phyloP scores from a whole-genome alignment of 2,888 invertebrate genomes.

The Salticus scenicus region DNA sequence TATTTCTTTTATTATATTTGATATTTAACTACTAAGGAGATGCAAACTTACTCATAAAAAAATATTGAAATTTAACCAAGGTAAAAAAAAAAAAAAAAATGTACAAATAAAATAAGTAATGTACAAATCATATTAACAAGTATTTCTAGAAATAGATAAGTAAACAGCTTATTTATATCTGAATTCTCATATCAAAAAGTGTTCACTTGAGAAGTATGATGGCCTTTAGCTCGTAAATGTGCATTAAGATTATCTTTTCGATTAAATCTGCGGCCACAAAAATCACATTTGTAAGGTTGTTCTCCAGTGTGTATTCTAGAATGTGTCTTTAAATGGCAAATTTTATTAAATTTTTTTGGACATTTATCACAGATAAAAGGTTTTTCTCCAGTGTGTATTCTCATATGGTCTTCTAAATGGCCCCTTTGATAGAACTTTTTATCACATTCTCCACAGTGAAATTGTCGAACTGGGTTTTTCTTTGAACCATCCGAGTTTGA shows the following conservation, averaged over 20 bases:
- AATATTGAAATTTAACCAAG: too few species aligned
- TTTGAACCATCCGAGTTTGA: not conserved
- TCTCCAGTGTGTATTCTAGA: conserved; percentile 43
- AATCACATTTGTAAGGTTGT: conserved; percentile 36
- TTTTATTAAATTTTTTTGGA: conserved; percentile 35
- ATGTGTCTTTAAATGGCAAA: conserved; percentile 40
- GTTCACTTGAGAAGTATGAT: conserved; percentile 27
- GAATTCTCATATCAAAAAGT: conserved; percentile 8
- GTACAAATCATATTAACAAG: too few species aligned
- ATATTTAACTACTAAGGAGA: too few species aligned
- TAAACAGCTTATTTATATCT: too few species aligned
- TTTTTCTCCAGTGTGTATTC: conserved; percentile 46
- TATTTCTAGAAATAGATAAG: too few species aligned
- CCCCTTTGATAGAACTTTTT: conserved; percentile 43
- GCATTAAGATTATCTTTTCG: conserved; percentile 43
- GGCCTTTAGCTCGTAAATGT: conserved; percentile 42
- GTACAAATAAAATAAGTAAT: too few species aligned
- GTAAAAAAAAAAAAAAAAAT: too few species aligned
- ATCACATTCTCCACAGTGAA: conserved; percentile 27
- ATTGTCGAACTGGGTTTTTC: not conserved
- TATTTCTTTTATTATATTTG: too few species aligned
- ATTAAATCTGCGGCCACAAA: conserved; percentile 35
- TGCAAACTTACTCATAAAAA: too few species aligned
- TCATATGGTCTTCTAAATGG: conserved; percentile 37
- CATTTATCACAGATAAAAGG: conserved; percentile 29